These are phyloP conservation scores for Poeciliopsis prolifica DNA, from an alignment of 2,113 vertebrate genomes.

Conservation along the genomic window DNA sequence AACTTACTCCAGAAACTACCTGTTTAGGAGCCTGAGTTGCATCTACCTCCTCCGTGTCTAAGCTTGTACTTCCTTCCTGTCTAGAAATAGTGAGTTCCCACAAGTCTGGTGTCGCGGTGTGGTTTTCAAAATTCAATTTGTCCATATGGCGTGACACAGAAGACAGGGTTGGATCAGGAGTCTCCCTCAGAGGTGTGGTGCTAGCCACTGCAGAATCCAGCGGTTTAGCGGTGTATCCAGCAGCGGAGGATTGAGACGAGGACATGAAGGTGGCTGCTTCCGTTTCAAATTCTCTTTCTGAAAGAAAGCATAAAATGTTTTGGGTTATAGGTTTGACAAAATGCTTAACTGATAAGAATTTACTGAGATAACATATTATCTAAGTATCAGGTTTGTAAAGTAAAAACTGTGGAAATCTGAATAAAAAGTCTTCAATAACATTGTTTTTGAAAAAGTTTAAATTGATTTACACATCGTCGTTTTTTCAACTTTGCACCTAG, in stretches of 20 bases:
- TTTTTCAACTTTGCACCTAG: too few relatives aligned
- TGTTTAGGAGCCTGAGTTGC: constrained; percentile 21
- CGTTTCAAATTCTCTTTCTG: constrained; percentile 46
- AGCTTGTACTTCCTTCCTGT: constrained; percentile 63
- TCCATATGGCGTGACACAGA: constrained; percentile 20
- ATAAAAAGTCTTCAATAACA: too few relatives aligned
- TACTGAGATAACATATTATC: not conserved
- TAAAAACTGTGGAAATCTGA: not conserved
- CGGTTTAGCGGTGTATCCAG: constrained; percentile 8
- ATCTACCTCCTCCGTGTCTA: constrained; percentile 50
- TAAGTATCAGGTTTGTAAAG: not conserved
- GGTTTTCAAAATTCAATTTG: constrained; percentile 10
- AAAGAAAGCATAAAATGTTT: constrained; percentile 25
- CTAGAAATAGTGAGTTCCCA: constrained; percentile 45
- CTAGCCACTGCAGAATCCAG: constrained; percentile 25
- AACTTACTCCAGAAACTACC: constrained; percentile 27
- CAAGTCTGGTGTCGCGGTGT: constrained; percentile 33
- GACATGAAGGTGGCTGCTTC: not conserved
- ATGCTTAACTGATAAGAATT: not conserved
- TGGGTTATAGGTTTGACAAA: not conserved
- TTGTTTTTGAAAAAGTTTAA: too few relatives aligned
- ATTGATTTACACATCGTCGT: too few relatives aligned
- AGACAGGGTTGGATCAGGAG: constrained; percentile 11
- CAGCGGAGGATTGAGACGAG: constrained; percentile 32
- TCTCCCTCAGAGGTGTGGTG: constrained; percentile 15